Evolutionary conservation across 1,140 invertebrate genomes (phyloP).

Genomic region (Drosophila trapezifrons): DNA sequence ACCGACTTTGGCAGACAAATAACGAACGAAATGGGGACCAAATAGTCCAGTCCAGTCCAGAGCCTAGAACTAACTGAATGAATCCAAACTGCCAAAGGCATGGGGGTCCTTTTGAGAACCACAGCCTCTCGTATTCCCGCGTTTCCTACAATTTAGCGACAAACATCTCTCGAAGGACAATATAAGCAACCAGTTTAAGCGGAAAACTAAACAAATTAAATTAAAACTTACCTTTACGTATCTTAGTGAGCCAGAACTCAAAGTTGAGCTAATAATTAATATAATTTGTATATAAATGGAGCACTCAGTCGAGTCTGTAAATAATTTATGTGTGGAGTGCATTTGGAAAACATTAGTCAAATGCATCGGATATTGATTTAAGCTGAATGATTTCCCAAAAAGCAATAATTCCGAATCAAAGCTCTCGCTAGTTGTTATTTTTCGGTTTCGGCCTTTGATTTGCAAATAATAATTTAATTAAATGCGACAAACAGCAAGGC

Average conservation of each 20-base stretch:
- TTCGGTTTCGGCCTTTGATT: constrained; percentile 48
- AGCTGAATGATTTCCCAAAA: constrained; percentile 40
- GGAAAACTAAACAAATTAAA: constrained; percentile 35
- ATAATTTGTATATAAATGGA: constrained; percentile 48
- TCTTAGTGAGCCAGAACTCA: constrained; percentile 47
- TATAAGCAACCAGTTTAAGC: constrained; percentile 33
- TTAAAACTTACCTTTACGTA: constrained; percentile 28
- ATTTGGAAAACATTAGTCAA: constrained; percentile 40
- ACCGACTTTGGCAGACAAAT: constrained; percentile 24
- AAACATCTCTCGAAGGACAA: constrained; percentile 41
- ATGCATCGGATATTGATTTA: constrained; percentile 30
- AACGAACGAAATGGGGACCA: constrained; percentile 48
- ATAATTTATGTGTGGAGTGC: constrained; percentile 45
- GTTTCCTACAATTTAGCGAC: constrained; percentile 33
- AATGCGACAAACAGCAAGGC: constrained; percentile 47
- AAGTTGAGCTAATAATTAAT: constrained; percentile 36
- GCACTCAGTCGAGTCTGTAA: constrained; percentile 26
- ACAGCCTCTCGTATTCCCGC: constrained; percentile 10
- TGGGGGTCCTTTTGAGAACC: not conserved
- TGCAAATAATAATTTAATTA: constrained; percentile 57
- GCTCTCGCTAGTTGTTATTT: constrained; percentile 45
- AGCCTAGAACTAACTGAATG: constrained; percentile 33
- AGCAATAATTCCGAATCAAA: constrained; percentile 61
- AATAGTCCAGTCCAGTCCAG: constrained; percentile 53
- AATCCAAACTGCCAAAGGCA: constrained; percentile 28